Base-by-base conservation (phyloP, 2,888 invertebrate species). In the Agriopis aurantiaria region DNA sequence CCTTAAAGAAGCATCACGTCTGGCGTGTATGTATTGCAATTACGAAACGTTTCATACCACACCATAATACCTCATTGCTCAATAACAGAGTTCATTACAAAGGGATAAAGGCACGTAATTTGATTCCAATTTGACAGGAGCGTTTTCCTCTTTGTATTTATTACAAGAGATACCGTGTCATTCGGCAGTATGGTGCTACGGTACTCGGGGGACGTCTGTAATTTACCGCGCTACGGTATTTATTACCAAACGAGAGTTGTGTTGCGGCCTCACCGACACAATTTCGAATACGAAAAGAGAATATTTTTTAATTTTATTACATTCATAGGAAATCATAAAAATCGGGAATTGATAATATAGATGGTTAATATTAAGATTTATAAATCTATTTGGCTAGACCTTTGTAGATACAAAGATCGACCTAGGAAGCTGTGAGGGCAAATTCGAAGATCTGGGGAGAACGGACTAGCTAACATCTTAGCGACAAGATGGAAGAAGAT, bases 121-220 rank as follows among this genome's bases (percentile, higher is more conserved):
- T 74, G 70, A 74, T 74, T 73, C 65, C 74, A 73, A 75, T 74
- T 73, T 68, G 72, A 69, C 63, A 45, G 62, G 53, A 68, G 49
- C 65, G 66, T 56, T 72, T 69, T 72, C 69, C 71, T 68, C 65
- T 68, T 67, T 68, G 67, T 68, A 68, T 65, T 72, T 68, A 68
- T 70, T 63, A 56, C 48, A 57, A 56, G 63, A 60, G 65, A 63
- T 69, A 55, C 58, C 58, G 65, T 62, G 66, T 65, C 65, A 66
- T 70, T 62, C 65, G 55, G 45, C 65, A 63, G 60, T 51, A 67
- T 59, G 43, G 68, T 17, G 45, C 49, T 51, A 62, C 61, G 41
- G 73, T 52, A 43, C 72, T 60, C 69, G 48, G 41, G 65, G 69
- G 69, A 72, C 56, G 55, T 43, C 56, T 40, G 69, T 66, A 51